Base-by-base conservation (phyloP, 2,113 vertebrate genomes). In the Aspiorhynchus laticeps region DNA sequence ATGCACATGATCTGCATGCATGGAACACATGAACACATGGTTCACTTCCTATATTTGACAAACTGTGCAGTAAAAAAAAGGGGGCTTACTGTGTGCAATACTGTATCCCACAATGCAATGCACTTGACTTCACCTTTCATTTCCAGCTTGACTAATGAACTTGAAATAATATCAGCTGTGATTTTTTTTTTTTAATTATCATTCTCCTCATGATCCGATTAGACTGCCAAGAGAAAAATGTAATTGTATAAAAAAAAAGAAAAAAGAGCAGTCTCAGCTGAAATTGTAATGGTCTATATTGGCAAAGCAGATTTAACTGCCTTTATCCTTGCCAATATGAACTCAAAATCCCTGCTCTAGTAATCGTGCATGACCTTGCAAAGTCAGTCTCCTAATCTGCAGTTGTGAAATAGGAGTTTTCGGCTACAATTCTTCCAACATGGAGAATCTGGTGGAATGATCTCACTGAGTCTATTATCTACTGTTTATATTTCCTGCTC, bases 361-460 rank as follows among this genome's bases (percentile, higher is more conserved):
- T 38, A 73, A 73, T 69, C 67, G 31, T 73, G 69, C 9, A 11
- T 74, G 33, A 73, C 71, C 71, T 76, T 48, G 73, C 73, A 76
- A 46, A 43, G 12, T 48, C 73, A 48, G 41, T 48, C 41, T 76
- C 41, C 21, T 74, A 41, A n/a, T 74, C 24, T 41, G 10, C 36
- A 74, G 4, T 24, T 38, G 33, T 5, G 67, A 36, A 71, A 71
- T 36, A 71, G 28, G 14, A 38, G 71, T 41, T 7, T 38, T 24
- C 9, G 8, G 33, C 69, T 38, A 73, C 8, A 1, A 24, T 38
- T 24, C 33, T 9, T 38, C 33, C 24, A 75, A n/a, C 11, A 14
- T 24, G 19, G 33, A 10, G 15, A 24, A 41, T 24, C 19, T 41
- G 36, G 6, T 26, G 24, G 24, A 76, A 26, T 26, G 9, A 67